Evolutionary conservation across 2,888 invertebrate genomes (phyloP), one percentile per base, ranked within the genome.

Genomic region (Phlogophora meticulosa): DNA sequence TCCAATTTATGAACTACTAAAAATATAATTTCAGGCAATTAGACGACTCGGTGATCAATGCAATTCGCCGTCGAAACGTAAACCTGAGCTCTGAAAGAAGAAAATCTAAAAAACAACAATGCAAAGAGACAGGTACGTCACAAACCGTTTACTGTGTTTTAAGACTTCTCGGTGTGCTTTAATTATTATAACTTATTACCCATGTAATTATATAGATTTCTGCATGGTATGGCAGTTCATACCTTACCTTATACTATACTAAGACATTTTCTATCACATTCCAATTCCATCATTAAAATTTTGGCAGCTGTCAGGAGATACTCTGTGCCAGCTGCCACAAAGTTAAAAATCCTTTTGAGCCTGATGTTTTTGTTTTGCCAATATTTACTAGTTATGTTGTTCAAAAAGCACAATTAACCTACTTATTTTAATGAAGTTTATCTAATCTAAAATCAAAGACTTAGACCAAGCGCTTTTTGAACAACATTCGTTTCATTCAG

Each of bases 61-160:
- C 98, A 1, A 96, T 98, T 48, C 96, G 98, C 62, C 97, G 91
- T 60, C 88, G 95, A 82, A 93, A 91, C 72, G 83, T 91, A 4
- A 92, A 90, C 72, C 72, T 92, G 59, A 94, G 96, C 62, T 89
- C 97, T 49, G 98, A 98, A 82, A 95, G 98, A 61, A 96, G 98
- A 77, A 98, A 98, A 91, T 98, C 98, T 45, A 95, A 93, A 77
- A 94, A 92, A 78, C 90, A 90, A 72, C 90, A 90, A 78, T 85
- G 88, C 85, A 97, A 97, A 86, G 98, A 98, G 72, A 98, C 98
- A 81, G 98, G 98, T 82, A 97, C 2, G 17, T 20, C 13, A 28
- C 24, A 36, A 20, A 22, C 20, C 32, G 40, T 51, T 42, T 48
- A n/a, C 40, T 67, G 9, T 60, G 66, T 76, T 66, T 80, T 53